Evolutionary conservation across 2,888 invertebrate genomes (phyloP).

Genomic region (Mycalesis mineus): DNA sequence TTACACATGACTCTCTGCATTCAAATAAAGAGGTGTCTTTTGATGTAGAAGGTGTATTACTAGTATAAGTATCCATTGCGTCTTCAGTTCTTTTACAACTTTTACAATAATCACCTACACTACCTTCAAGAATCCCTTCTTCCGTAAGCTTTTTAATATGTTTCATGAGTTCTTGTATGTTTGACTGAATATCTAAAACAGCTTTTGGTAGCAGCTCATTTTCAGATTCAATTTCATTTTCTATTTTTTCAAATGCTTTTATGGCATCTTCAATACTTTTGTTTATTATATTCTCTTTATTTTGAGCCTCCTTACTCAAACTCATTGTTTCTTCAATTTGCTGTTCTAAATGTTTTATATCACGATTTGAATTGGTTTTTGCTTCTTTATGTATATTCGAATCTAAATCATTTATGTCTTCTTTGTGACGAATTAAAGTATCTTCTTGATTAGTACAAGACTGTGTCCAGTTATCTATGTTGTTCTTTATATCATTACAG

Average conservation of each 20-base stretch:
- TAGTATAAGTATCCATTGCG: no score
- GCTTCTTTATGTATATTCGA: background rate
- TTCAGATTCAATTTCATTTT: constrained; percentile 24
- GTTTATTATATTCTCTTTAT: constrained; percentile 33
- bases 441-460: background rate
- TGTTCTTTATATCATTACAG: constrained; percentile 35
- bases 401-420: background rate
- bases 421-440: background rate
- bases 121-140: no score
- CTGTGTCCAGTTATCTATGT: constrained; percentile 29
- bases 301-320: constrained; percentile 36
- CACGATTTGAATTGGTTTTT: constrained; percentile 34
- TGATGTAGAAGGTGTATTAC: background rate
- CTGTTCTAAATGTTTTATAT: constrained; percentile 28
- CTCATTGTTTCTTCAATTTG: constrained; percentile 38
- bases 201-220: constrained; percentile 19
- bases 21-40: background rate
- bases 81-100: no score
- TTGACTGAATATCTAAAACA: constrained; percentile 28
- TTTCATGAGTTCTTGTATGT: no score
- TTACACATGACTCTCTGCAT: constrained; percentile 13
- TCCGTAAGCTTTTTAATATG: no score
- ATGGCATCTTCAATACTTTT: constrained; percentile 40
- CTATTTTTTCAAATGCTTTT: constrained; percentile 40
- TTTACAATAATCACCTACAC: no score